Base-by-base conservation (phyloP, 2,113 vertebrate species). In the Barbus barbus region DNA sequence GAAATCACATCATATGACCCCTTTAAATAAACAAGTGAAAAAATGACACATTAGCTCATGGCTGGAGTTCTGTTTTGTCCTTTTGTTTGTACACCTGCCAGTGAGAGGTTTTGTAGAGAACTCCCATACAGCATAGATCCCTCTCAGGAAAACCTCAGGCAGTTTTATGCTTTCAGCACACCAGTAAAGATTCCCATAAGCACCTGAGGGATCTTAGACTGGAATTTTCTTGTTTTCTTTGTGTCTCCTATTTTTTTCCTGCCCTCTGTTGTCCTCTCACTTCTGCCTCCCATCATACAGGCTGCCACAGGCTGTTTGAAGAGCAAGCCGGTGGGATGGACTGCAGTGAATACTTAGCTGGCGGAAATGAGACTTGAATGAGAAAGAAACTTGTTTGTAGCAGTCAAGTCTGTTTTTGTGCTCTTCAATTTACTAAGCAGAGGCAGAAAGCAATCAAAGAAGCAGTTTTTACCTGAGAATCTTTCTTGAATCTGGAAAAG, bases 271-370 rank as follows among this genome's bases (percentile, higher is more conserved):
- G 2, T 20, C 24, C 38, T 41, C 58, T 63, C 14, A 48, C 41
- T 73, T 67, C 33, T 63, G 75, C 60, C 36, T 53, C 7, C n/a
- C 26, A 2, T 81, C 48, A 81, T 84, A 75, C 44, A 33, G 58
- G 31, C 41, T 83, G 56, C 67, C 60, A 44, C 31, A 14, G 58
- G 74, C 76, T 63, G 48, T 65, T 73, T 67, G 71, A 75, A 75
- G 58, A 67, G 24, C 14, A 14, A 51, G 46, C 46, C 81, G 81
- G 11, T 75, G 76, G 82, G 69, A 83, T 69, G 36, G 69, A 84
- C 44, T 3, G 13, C 76, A 38, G n/a, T 81, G 36, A 83, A 86
- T 84, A 79, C 31, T 83, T 79, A 18, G 46, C 3, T 22, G 31
- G 9, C 4, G 58, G 26, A 41, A 51, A 8, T 26, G 20, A 76